Evolutionary conservation across 2,797 vertebrate genomes (phyloP), one percentile per base, ranked within the genome.

Genomic region (Helarctos malayanus): DNA sequence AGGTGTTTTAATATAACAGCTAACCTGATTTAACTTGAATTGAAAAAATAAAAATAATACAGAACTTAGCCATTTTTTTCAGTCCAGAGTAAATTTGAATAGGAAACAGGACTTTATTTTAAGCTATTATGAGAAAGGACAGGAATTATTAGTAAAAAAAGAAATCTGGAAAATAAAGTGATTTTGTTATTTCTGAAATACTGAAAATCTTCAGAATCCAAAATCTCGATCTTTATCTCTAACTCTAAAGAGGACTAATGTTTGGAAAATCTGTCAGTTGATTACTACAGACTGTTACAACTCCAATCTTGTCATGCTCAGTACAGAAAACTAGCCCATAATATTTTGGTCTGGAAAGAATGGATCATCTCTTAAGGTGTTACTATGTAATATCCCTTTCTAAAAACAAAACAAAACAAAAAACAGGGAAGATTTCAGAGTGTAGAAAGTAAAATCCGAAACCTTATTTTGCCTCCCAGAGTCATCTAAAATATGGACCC

Each of bases 111-210:
- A 32, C 2, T 86, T 95, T 82, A 81, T 79, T 68, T 88, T 79
- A 84, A 92, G 25, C 21, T 91, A 56, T 38, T 52, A 41, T 81
- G 27, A 91, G 18, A 94, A 92, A 84, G 92, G 52, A 61, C 1
- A 78, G 11, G 7, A 90, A 49, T 82, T 86, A 76, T 73, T 81
- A 89, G 18, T 27, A 80, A 78, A 57, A 71, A 65, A 8, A 78
- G 27, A 75, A 80, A 79, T 69, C n/a, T 73, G 45, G 49, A 92
- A 89, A 96, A 96, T 83, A 92, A 84, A 91, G 21, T n/a, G 10
- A 84, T 47, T 86, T 59, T 18, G 59, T 29, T 85, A 49, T 81
- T 96, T 79, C 38, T 94, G 21, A 84, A 96, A 86, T 41, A 86
- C 8, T 88, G 54, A 93, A 79, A 89, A 71, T 57, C 3, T 10